Evolutionary conservation across 2,797 vertebrate genomes (phyloP).

Genomic region (Schizothorax lantsangensis): DNA sequence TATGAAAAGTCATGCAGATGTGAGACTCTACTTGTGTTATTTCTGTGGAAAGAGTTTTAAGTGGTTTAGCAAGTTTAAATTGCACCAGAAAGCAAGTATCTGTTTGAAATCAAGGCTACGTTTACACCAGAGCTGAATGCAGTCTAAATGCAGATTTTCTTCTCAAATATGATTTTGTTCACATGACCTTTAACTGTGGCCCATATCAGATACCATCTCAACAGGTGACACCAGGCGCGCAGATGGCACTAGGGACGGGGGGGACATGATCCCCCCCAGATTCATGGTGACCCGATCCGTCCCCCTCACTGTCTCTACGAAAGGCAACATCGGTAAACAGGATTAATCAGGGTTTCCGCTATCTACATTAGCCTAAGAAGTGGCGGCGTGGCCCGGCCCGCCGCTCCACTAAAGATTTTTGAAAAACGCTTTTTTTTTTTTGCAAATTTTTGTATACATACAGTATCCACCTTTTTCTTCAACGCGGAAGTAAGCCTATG

Average conservation of each 20-base stretch:
- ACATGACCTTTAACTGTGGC: neutral
- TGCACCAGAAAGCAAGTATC: neutral
- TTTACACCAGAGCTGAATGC: neutral
- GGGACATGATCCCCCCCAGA: no score
- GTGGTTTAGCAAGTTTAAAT: neutral
- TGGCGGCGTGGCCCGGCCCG: no score
- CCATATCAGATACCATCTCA: neutral
- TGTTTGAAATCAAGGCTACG: neutral
- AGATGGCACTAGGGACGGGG: no score
- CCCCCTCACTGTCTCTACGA: no score
- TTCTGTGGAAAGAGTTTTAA: conserved; percentile 6
- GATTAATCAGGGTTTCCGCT: no score
- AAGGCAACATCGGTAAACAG: no score
- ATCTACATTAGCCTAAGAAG: no score
- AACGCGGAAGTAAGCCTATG: no score
- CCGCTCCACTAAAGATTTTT: no score
- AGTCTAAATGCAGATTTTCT: neutral
- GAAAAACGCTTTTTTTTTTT: no score
- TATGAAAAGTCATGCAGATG: neutral
- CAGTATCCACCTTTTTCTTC: neutral
- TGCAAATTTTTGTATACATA: no score
- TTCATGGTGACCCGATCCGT: no score
- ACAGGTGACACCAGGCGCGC: neutral
- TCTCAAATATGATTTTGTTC: neutral
- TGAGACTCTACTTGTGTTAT: neutral